A percentile compares a stretch with the other conserved stretches of the same genome.
These are phyloP conservation scores for Bos taurus DNA, from an alignment of 2,113 vertebrate species.

Conservation along the genomic window DNA sequence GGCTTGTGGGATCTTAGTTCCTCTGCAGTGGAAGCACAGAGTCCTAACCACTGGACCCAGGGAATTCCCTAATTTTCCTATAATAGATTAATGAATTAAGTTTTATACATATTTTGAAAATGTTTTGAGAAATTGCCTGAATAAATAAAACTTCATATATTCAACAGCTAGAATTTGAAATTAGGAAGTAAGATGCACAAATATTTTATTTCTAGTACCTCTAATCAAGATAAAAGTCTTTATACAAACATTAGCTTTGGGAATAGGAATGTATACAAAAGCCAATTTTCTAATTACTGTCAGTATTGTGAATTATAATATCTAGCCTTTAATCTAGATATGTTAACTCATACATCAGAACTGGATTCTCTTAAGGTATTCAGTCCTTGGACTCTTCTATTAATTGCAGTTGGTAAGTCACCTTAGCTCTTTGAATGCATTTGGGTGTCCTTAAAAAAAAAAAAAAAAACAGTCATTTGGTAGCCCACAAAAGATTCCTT, in stretches of 20 bases:
- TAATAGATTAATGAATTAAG: background rate
- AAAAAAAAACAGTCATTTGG: background rate
- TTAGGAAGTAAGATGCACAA: background rate
- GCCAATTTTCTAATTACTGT: constrained; percentile 20
- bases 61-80: background rate
- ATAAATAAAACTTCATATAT: background rate
- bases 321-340: constrained; percentile 22
- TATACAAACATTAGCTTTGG: constrained; percentile 22
- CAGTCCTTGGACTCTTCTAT: background rate
- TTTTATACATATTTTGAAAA: background rate
- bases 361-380: background rate
- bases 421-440: background rate
- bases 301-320: constrained; percentile 11
- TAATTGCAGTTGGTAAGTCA: constrained; percentile 8
- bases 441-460: background rate
- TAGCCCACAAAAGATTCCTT: background rate
- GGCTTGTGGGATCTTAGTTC: background rate
- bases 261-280: constrained; percentile 4
- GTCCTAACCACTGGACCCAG: background rate
- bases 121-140: background rate
- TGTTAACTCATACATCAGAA: background rate
- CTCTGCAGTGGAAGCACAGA: background rate
- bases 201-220: constrained; percentile 17
- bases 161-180: constrained; percentile 38
- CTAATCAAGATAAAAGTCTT: constrained; percentile 38